Evolutionary conservation across 2,113 vertebrate species (phyloP).

Genomic region (Elaphurus davidianus): DNA sequence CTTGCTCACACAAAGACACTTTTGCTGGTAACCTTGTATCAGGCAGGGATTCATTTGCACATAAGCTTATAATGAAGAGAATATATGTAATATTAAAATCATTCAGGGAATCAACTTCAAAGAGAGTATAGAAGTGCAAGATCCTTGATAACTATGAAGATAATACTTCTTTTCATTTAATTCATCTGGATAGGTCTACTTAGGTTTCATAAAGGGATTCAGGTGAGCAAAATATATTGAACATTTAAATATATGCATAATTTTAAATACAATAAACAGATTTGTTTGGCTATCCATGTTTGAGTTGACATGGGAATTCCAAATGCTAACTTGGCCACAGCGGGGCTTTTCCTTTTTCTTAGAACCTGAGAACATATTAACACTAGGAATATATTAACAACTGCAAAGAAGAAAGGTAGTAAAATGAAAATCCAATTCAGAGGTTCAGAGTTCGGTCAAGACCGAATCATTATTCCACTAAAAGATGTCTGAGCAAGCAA

Average conservation of each 20-base stretch:
- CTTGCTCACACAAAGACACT: not conserved
- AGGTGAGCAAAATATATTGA: not conserved
- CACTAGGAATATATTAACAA: not conserved
- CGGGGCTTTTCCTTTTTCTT: not conserved
- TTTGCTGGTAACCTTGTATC: not conserved
- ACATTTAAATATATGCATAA: not conserved
- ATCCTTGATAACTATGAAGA: not conserved
- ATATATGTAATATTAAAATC: not conserved
- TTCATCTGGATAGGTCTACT: not conserved
- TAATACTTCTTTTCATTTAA: not conserved
- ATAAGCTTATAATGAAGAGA: not conserved
- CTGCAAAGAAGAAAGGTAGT: not conserved
- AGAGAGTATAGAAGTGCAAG: not conserved
- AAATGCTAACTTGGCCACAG: not conserved
- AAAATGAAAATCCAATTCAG: not conserved
- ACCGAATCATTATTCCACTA: not conserved
- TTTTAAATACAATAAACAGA: conserved; percentile 14
- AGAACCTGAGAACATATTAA: not conserved
- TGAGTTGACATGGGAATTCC: not conserved
- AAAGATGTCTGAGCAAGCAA: conserved; percentile 16
- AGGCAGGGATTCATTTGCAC: not conserved
- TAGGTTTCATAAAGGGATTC: not conserved
- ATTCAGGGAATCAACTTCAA: not conserved
- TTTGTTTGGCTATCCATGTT: not conserved
- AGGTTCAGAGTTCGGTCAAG: not conserved